These are phyloP conservation scores for Hemitrygon akajei DNA, from an alignment of 2,797 vertebrate genomes.

Conservation along the genomic window DNA sequence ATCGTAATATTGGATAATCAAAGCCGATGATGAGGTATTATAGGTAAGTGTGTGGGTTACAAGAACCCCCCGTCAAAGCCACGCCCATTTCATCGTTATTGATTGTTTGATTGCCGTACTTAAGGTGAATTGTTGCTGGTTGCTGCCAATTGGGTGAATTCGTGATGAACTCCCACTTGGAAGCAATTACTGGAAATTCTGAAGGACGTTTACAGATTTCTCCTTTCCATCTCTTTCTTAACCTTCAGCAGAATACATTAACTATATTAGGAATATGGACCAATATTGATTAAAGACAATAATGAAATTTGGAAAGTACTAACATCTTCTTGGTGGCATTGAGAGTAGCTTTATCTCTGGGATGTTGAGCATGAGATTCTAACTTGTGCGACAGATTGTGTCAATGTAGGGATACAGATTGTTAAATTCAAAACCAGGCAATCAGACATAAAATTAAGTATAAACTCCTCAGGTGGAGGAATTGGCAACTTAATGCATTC, in stretches of 20 bases:
- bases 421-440: neutral
- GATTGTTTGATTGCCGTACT: no score
- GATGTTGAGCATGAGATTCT: neutral
- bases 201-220: neutral
- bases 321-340: neutral
- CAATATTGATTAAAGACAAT: neutral
- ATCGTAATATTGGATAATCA: neutral
- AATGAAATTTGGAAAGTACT: neutral
- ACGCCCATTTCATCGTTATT: neutral
- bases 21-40: neutral
- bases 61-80: neutral
- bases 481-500: no score
- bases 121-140: neutral
- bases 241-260: neutral
- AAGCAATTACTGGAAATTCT: neutral
- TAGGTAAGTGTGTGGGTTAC: neutral
- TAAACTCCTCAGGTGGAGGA: no score
- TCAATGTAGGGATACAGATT: neutral
- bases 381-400: neutral
- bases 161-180: constrained; percentile 21
- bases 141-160: neutral
- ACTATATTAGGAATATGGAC: neutral
- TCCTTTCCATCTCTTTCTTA: neutral
- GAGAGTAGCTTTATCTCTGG: neutral
- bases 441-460: neutral